Conservation (phyloP, 2,113 vertebrate genomes). For the Acrocephalus arundinaceus region DNA sequence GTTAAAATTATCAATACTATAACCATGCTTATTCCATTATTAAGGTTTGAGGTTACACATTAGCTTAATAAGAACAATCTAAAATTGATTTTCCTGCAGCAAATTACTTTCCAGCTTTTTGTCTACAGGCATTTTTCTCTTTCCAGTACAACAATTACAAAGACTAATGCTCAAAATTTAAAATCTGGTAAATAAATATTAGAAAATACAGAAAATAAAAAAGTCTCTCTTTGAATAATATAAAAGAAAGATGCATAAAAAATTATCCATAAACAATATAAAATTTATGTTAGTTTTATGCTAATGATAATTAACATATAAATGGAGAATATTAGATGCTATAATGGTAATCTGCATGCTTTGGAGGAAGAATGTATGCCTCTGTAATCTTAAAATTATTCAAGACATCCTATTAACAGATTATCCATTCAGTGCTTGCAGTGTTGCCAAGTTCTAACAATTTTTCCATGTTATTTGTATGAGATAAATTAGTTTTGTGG, state of each 20-base stretch:
- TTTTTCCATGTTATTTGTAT: background rate
- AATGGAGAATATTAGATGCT: background rate
- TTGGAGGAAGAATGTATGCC: background rate
- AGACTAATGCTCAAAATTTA: slow-evolving; percentile 23
- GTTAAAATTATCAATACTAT: slow-evolving; percentile 45
- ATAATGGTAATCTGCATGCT: background rate
- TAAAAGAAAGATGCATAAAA: background rate
- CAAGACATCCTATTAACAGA: background rate
- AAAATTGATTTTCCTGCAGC: slow-evolving; percentile 30
- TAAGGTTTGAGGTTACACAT: slow-evolving; percentile 10
- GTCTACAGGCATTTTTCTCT: slow-evolving; percentile 23
- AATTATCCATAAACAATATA: background rate
- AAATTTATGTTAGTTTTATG: background rate
- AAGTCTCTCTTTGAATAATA: background rate
- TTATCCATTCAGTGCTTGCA: background rate
- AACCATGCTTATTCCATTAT: slow-evolving; percentile 39
- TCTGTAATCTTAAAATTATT: background rate
- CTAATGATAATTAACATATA: background rate
- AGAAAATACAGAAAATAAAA: background rate
- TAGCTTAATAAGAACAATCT: slow-evolving; percentile 31
- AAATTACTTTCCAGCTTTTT: slow-evolving; percentile 39
- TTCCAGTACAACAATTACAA: background rate
- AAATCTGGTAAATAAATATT: background rate
- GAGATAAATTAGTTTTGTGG: background rate
- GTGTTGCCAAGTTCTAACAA: background rate